phyloP scores from a whole-genome alignment of 2,888 invertebrate species.

The Aspidapion aeneum region DNA sequence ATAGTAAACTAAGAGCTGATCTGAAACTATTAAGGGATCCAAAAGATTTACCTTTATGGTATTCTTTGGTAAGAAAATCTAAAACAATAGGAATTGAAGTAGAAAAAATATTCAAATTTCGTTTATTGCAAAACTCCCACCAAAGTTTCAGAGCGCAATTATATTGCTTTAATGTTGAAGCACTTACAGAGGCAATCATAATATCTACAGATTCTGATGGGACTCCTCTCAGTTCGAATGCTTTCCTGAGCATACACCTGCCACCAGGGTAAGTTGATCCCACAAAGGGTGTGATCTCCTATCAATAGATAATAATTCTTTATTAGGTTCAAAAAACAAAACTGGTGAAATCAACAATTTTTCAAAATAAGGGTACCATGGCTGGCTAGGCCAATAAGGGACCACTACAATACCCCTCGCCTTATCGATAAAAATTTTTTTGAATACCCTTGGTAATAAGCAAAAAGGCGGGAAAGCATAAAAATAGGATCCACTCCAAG shows the following conservation, averaged over 20 bases:
- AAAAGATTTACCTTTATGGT: conserved; percentile 9
- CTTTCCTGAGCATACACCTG: conserved; percentile 1
- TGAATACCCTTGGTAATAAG: neutral
- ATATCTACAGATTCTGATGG: neutral
- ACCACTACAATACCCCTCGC: neutral
- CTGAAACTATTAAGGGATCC: conserved; percentile 14
- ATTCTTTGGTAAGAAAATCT: conserved; percentile 11
- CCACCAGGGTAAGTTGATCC: conserved; percentile 7
- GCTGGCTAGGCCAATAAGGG: neutral
- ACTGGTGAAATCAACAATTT: neutral
- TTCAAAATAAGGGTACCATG: neutral
- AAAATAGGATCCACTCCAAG: neutral
- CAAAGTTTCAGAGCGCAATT: conserved; percentile 8
- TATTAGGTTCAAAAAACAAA: neutral
- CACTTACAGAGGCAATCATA: conserved; percentile 2
- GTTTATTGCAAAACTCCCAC: conserved; percentile 9
- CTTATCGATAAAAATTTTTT: neutral
- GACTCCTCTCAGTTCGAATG: conserved; percentile 1
- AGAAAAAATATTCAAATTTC: neutral
- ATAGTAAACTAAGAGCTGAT: conserved; percentile 10
- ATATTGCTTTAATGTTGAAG: conserved; percentile 10
- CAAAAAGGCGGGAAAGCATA: conserved; percentile 2
- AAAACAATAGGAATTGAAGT: conserved; percentile 3
- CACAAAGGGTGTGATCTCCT: conserved; percentile 4
- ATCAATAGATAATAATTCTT: conserved; percentile 1